Evolutionary conservation across 2,797 vertebrate genomes (phyloP).

Genomic region (Acomys russatus): DNA sequence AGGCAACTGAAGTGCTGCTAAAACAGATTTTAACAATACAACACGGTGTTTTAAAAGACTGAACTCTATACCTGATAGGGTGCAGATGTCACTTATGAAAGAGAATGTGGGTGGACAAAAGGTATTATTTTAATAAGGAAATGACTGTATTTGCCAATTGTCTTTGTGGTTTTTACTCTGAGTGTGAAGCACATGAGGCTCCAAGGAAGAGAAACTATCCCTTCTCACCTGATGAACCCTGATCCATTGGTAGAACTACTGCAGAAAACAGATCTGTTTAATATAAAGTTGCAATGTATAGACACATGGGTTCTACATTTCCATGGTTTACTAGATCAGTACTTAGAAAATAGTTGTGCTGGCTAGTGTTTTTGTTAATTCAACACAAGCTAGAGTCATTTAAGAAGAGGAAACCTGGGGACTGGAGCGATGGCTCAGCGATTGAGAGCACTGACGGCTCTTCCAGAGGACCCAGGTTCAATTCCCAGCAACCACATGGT

Average conservation of each 20-base stretch:
- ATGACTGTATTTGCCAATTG: background rate
- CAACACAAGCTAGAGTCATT: background rate
- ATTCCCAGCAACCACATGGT: too few relatives aligned
- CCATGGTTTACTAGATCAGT: background rate
- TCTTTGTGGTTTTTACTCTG: background rate
- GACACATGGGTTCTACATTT: background rate
- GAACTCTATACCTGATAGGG: background rate
- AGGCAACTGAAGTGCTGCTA: background rate
- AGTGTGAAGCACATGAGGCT: background rate
- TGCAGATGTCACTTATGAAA: background rate
- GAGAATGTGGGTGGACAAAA: background rate
- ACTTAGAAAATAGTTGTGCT: background rate
- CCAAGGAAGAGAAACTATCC: background rate
- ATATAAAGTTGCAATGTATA: conserved; percentile 18
- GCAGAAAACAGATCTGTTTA: background rate
- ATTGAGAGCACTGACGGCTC: too few relatives aligned
- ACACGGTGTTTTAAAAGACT: background rate
- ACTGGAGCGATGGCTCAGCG: too few relatives aligned
- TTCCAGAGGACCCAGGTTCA: too few relatives aligned
- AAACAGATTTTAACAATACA: background rate
- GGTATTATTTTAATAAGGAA: background rate
- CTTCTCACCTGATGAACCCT: background rate
- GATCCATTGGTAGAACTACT: background rate
- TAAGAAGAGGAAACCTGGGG: background rate
- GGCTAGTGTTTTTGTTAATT: background rate